These are phyloP conservation scores for Ophonus ardosiacus DNA, from an alignment of 2,888 invertebrate genomes.

Conservation along the genomic window DNA sequence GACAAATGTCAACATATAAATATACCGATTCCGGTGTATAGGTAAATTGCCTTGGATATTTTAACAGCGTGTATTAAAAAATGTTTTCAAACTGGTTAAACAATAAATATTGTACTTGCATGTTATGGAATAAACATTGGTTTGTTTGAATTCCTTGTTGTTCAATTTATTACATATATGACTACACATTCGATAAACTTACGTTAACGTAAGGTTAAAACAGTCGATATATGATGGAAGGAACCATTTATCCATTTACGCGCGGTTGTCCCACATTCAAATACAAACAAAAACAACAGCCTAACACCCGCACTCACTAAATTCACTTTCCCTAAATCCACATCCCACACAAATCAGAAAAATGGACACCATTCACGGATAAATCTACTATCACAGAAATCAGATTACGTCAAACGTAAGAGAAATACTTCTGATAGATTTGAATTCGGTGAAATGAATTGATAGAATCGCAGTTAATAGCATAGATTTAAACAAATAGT, in stretches of 20 bases:
- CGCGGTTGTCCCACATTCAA: neutral
- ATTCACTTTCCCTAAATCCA: conserved; percentile 24
- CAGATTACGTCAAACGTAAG: too few relatives aligned
- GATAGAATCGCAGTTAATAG: too few relatives aligned
- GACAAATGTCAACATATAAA: too few relatives aligned
- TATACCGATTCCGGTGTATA: too few relatives aligned
- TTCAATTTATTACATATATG: neutral
- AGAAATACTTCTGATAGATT: too few relatives aligned
- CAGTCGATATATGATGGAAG: conserved; percentile 5
- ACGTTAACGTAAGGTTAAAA: neutral
- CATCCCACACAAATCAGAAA: neutral
- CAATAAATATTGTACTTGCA: neutral
- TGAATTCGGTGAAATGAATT: too few relatives aligned
- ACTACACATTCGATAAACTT: neutral
- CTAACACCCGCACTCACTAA: neutral
- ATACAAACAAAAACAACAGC: conserved; percentile 24
- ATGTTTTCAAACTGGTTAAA: neutral
- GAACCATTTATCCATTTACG: conserved; percentile 13
- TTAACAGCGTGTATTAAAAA: neutral
- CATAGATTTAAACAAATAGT: too few relatives aligned
- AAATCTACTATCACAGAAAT: neutral
- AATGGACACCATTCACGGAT: neutral
- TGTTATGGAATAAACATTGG: neutral
- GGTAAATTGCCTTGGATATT: neutral
- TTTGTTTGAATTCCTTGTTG: neutral